Evolutionary conservation across 2,797 vertebrate genomes (phyloP).

Genomic region (Leontopithecus rosalia): DNA sequence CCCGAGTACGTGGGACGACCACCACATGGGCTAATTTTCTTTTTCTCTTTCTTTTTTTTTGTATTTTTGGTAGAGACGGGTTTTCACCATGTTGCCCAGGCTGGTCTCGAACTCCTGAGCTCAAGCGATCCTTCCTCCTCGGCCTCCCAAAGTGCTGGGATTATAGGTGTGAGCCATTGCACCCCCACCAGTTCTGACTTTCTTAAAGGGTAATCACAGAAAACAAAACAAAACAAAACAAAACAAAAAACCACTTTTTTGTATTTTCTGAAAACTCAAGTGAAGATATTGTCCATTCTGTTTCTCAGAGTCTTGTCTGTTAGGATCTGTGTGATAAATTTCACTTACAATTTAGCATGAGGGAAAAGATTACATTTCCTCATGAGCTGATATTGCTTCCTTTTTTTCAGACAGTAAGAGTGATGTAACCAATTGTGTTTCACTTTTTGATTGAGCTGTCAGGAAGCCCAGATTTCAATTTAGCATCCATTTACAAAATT

Average conservation of each 20-base stretch:
- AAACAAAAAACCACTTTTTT: not conserved
- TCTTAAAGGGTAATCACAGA: not conserved
- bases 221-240: not conserved
- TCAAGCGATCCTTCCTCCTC: not conserved
- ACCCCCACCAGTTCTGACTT: not conserved
- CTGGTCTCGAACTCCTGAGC: not conserved
- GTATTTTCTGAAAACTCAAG: not conserved
- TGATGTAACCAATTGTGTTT: conserved; percentile 39
- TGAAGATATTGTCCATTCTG: not conserved
- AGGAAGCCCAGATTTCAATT: conserved; percentile 49
- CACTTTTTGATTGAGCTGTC: conserved; percentile 58
- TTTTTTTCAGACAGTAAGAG: conserved; percentile 5
- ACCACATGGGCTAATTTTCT: not conserved
- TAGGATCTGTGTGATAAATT: conserved; percentile 27
- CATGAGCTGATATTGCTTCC: conserved; percentile 47
- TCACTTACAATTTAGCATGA: conserved; percentile 29
- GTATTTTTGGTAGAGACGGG: not conserved
- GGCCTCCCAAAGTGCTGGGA: not conserved
- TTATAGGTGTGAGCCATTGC: fast-evolving
- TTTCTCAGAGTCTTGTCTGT: not conserved
- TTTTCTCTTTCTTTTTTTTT: no score
- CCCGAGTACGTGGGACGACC: not conserved
- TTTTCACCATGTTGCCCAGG: not conserved
- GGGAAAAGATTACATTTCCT: conserved; percentile 46
- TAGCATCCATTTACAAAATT: conserved; percentile 47